Percentiles rank a stretch among this genome's conserved stretches.
These are phyloP conservation scores for Vimba vimba DNA, from an alignment of 2,113 vertebrate genomes.

Conservation along the genomic window DNA sequence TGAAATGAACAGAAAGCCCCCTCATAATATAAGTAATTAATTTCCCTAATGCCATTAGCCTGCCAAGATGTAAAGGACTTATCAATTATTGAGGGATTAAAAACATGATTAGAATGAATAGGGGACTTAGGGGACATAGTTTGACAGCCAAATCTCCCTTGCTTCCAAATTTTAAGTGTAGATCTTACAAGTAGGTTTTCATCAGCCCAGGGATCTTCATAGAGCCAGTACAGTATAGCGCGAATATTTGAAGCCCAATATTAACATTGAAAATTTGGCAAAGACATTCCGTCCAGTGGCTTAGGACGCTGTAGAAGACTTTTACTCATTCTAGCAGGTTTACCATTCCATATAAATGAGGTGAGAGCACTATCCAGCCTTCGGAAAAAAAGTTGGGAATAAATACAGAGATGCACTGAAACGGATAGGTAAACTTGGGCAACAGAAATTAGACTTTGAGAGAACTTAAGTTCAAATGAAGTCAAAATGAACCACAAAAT, in stretches of 20 bases:
- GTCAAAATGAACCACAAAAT: background rate
- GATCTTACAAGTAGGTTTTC: background rate
- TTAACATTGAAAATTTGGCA: background rate
- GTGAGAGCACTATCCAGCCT: too few relatives aligned
- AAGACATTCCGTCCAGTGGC: background rate
- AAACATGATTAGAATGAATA: background rate
- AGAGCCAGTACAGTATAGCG: background rate
- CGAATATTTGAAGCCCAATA: background rate
- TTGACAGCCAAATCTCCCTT: too few relatives aligned
- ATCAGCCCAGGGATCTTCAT: background rate
- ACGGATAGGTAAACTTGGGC: too few relatives aligned
- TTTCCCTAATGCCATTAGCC: background rate
- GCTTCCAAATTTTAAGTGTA: too few relatives aligned
- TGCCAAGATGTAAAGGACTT: background rate
- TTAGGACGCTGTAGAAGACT: background rate
- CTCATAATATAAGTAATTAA: background rate
- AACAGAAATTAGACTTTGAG: background rate
- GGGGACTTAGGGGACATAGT: too few relatives aligned
- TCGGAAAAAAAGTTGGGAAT: too few relatives aligned
- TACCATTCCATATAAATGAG: too few relatives aligned
- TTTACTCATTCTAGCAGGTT: background rate
- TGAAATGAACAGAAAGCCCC: background rate
- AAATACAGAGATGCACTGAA: too few relatives aligned
- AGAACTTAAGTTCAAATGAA: background rate
- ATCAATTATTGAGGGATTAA: background rate